A percentile compares a stretch with the other conserved stretches of the same genome.
phyloP scores from a whole-genome alignment of 2,888 invertebrate species.

The Agonopterix subpropinquella region DNA sequence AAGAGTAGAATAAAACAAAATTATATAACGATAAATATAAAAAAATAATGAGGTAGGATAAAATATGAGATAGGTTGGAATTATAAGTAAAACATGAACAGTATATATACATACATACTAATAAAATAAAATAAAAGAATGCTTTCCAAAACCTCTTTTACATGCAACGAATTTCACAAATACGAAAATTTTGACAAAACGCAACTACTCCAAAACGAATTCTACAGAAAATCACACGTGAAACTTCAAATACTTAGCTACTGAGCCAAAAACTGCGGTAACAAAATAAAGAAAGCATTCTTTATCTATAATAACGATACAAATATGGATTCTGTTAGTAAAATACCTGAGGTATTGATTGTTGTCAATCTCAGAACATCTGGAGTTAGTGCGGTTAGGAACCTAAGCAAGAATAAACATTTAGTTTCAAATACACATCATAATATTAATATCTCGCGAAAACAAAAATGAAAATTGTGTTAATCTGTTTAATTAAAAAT shows the following conservation, averaged over 20 bases:
- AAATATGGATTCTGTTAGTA: constrained; percentile 33
- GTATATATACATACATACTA: constrained; percentile 1
- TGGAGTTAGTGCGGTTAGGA: constrained; percentile 74
- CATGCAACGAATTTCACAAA: constrained; percentile 17
- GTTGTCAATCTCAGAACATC: constrained; percentile 74
- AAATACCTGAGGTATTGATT: constrained; percentile 71
- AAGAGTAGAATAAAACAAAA: no score
- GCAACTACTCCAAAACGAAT: constrained; percentile 13
- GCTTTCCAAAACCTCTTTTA: constrained; percentile 50
- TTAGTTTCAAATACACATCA: not conserved
- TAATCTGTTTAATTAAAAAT: constrained; percentile 30
- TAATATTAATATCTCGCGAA: not conserved
- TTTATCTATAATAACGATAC: constrained; percentile 42
- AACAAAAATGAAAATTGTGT: constrained; percentile 10
- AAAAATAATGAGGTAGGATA: no score
- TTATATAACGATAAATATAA: no score
- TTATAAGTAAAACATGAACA: not conserved
- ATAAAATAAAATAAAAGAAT: constrained; percentile 51
- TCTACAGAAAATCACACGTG: constrained; percentile 13
- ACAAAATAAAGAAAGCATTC: constrained; percentile 65
- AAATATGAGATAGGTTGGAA: not conserved
- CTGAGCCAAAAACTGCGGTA: constrained; percentile 37
- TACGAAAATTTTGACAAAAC: constrained; percentile 16
- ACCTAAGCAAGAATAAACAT: constrained; percentile 52
- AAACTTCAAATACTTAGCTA: constrained; percentile 15